Percentiles rank a stretch among this genome's conserved stretches.
Evolutionary conservation across 2,113 vertebrate genomes (phyloP).

Genomic region (Alaudala cheleensis): DNA sequence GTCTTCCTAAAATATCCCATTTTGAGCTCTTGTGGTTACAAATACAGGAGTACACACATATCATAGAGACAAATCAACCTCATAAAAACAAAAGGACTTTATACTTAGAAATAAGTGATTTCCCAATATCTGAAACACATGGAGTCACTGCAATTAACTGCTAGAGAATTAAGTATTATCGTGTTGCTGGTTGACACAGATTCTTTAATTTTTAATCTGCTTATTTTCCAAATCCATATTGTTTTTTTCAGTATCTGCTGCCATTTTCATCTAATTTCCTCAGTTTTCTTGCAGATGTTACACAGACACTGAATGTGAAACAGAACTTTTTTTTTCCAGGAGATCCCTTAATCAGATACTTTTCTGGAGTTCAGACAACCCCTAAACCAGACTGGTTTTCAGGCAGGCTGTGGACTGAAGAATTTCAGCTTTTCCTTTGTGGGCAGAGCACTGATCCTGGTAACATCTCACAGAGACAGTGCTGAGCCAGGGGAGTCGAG

Average conservation of each 20-base stretch:
- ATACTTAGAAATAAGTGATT: background rate
- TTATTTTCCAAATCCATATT: background rate
- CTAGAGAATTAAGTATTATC: background rate
- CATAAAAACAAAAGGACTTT: background rate
- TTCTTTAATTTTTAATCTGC: background rate
- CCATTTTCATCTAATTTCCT: background rate
- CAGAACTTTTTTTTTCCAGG: background rate
- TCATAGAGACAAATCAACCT: background rate
- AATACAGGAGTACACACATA: background rate
- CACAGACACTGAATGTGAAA: background rate
- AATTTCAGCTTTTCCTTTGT: background rate
- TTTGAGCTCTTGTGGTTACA: background rate
- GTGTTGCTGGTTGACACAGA: background rate
- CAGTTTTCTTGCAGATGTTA: background rate
- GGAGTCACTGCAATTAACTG: background rate
- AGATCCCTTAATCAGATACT: background rate
- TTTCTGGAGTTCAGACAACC: background rate
- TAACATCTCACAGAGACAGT: background rate
- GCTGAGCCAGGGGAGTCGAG: background rate
- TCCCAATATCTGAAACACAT: background rate
- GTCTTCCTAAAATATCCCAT: background rate
- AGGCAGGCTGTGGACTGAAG: background rate
- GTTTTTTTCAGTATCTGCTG: background rate
- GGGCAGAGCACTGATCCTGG: rapidly evolving
- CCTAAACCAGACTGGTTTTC: background rate